Conservation (phyloP, 1,140 invertebrate species). For the Trigoniulus corallinus region DNA sequence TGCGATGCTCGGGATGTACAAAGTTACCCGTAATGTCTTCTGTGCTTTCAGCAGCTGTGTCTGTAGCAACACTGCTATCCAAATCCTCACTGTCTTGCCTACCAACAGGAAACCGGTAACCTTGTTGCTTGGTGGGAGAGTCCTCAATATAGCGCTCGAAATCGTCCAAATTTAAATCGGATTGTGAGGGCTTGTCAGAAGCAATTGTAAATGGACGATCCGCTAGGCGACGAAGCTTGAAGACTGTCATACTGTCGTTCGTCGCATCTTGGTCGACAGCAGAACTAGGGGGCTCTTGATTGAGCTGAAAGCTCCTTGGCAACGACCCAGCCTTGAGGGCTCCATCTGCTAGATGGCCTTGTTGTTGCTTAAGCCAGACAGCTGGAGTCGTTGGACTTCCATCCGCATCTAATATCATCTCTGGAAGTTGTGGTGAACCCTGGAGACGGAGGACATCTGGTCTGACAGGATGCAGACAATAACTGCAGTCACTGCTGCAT, state of each 20-base stretch:
- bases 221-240: constrained; percentile 2
- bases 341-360: constrained; percentile 29
- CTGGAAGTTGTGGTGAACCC: background rate
- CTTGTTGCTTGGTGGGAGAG: constrained; percentile 19
- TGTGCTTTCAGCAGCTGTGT: constrained; percentile 26
- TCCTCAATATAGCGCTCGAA: constrained; percentile 40
- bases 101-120: constrained; percentile 17
- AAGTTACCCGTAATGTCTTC: constrained; percentile 24
- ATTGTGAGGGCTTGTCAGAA: constrained; percentile 37
- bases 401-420: constrained; percentile 16
- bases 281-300: background rate
- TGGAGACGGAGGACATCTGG: no score
- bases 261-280: constrained; percentile 25
- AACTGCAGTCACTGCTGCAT: constrained; percentile 9
- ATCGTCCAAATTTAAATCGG: constrained; percentile 32
- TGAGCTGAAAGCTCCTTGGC: constrained; percentile 49
- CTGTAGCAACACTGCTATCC: constrained; percentile 29
- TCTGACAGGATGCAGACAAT: constrained; percentile 11
- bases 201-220: constrained; percentile 51
- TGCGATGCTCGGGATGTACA: constrained; percentile 57
- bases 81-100: constrained; percentile 29
- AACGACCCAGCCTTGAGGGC: constrained; percentile 52
- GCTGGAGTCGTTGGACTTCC: constrained; percentile 35
- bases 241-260: background rate
- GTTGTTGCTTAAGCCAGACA: constrained; percentile 40